Evolutionary conservation across 2,888 invertebrate genomes (phyloP), one percentile per base, ranked within the genome.

Genomic region (Plutella xylostella): DNA sequence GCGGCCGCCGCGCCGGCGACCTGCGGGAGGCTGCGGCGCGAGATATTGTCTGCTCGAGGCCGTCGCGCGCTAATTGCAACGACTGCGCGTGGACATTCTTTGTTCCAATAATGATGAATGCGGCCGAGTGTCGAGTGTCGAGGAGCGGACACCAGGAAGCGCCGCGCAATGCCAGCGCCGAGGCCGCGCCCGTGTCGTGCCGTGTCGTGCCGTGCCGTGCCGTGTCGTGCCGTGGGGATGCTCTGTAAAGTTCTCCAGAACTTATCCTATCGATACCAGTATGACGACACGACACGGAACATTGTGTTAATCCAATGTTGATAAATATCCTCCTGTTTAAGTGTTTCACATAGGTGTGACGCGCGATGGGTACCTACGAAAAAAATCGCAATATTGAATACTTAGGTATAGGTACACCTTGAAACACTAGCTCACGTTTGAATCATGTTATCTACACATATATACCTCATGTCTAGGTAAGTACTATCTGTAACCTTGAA

Each of bases 31-130:
- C 35, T 60, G 65, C 72, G 67, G 71, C 66, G 68, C 65, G 64
- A 68, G 69, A 70, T 68, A 71, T 68, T 65, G 64, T 63, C 58
- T 57, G 55, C 56, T 52, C 49, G 66, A 68, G 72, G 72, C 54
- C 72, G 53, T 61, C 69, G 72, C 76, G 79, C 75, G 77, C 72
- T 82, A 79, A 83, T 82, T 80, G 76, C 73, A 72, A 80, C 78
- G 79, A 76, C 78, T 74, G 76, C 72, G 77, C 80, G 80, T 82
- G 82, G 79, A 78, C 80, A 80, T 75, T 82, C 82, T 83, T 83
- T 83, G 82, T 82, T 83, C 72, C 76, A 77, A 74, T 79, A 79
- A 71, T 78, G 78, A 82, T 77, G 73, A 82, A 79, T 74, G 74
- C 76, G 68, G 67, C n/a, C n/a, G n/a, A n/a, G n/a, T n/a, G 65